A percentile compares a stretch with the other conserved stretches of the same genome.
Conservation (phyloP, 1,140 invertebrate species). For the Tigriopus japonicus region DNA sequence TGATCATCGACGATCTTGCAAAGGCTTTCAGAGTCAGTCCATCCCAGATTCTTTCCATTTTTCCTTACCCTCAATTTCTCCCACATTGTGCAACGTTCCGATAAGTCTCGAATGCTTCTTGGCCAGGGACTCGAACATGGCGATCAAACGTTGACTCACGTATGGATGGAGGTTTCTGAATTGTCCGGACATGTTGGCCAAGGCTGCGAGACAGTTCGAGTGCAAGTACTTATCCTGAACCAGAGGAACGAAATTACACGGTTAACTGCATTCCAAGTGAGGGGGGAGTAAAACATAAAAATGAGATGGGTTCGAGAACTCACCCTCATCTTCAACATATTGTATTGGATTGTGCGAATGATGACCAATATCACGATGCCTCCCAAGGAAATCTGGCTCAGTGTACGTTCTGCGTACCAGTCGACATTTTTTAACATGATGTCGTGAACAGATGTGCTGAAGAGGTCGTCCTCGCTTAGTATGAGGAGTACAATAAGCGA, state of each 20-base stretch:
- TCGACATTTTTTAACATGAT: slow-evolving; percentile 53
- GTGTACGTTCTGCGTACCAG: slow-evolving; percentile 77
- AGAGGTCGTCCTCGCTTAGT: slow-evolving; percentile 85
- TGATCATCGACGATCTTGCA: no score
- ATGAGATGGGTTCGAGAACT: no score
- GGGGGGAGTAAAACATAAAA: no score
- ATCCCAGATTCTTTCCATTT: no score
- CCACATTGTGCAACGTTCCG: slow-evolving; percentile 17
- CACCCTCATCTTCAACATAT: slow-evolving; percentile 84
- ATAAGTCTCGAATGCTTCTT: slow-evolving; percentile 46
- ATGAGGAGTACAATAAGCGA: slow-evolving; percentile 90
- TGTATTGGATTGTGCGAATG: slow-evolving; percentile 88
- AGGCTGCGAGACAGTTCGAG: slow-evolving; percentile 86
- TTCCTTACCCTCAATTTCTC: not conserved
- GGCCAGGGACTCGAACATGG: slow-evolving; percentile 65
- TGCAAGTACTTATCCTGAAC: slow-evolving; percentile 77
- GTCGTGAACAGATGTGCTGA: slow-evolving; percentile 37
- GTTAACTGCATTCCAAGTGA: no score
- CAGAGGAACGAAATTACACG: slow-evolving; percentile 15
- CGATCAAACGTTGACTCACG: slow-evolving; percentile 79
- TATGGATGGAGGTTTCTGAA: slow-evolving; percentile 86
- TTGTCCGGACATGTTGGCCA: slow-evolving; percentile 94
- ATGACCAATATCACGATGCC: slow-evolving; percentile 88
- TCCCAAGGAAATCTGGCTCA: slow-evolving; percentile 80
- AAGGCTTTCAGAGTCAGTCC: no score